These are phyloP conservation scores for Apocheima hispidaria DNA, from an alignment of 2,888 invertebrate genomes.

Conservation along the genomic window DNA sequence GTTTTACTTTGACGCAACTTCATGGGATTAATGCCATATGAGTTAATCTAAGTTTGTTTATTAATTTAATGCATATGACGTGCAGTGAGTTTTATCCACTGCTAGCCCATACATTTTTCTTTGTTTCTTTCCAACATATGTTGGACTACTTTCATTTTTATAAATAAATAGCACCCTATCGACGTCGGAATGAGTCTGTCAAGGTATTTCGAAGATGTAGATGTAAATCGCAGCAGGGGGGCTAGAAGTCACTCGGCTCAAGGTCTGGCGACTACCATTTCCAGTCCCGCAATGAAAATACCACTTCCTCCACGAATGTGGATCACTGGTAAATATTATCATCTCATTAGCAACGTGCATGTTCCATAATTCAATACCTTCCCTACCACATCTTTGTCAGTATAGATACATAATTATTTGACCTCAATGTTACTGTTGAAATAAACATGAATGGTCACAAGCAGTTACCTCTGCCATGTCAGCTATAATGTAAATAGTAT, in stretches of 20 bases:
- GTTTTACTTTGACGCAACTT: slow-evolving; percentile 79
- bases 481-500: background rate
- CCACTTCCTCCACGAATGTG: slow-evolving; percentile 82
- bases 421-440: slow-evolving; percentile 12
- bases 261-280: slow-evolving; percentile 69
- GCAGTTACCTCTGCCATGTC: slow-evolving; percentile 1
- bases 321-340: slow-evolving; percentile 73
- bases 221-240: slow-evolving; percentile 55
- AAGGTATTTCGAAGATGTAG: slow-evolving; percentile 57
- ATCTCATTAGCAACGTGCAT: background rate
- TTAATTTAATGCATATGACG: slow-evolving; percentile 49
- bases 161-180: slow-evolving; percentile 55
- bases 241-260: slow-evolving; percentile 78
- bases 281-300: slow-evolving; percentile 78
- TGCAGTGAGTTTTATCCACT: slow-evolving; percentile 52
- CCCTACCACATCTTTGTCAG: background rate
- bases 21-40: slow-evolving; percentile 71
- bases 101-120: slow-evolving; percentile 59
- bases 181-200: slow-evolving; percentile 65
- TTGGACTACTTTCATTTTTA: slow-evolving; percentile 67
- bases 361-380: background rate
- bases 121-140: slow-evolving; percentile 75
- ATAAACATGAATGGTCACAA: background rate
- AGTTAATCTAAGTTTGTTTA: slow-evolving; percentile 54
- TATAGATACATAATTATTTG: background rate